Conservation (phyloP, 2,113 vertebrate species). For the Nymphicus hollandicus region DNA sequence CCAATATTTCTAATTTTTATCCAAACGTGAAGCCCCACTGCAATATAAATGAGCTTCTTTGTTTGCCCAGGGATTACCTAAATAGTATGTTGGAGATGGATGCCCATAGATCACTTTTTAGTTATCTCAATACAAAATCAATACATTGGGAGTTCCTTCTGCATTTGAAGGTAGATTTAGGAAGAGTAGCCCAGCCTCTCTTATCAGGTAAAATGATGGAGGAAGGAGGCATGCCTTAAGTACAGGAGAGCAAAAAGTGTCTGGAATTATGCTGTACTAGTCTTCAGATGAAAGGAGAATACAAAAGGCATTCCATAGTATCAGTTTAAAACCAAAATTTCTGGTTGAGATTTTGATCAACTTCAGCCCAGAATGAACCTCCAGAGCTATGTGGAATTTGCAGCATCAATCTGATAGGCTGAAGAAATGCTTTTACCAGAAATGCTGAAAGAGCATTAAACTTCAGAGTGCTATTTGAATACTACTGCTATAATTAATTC, state of each 20-base stretch:
- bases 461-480: not conserved
- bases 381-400: not conserved
- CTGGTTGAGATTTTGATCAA: not conserved
- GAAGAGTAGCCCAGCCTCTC: not conserved
- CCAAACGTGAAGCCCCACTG: not conserved
- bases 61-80: not conserved
- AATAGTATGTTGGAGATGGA: not conserved
- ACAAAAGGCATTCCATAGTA: not conserved
- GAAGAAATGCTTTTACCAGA: not conserved
- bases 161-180: not conserved
- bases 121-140: not conserved
- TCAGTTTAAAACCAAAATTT: not conserved
- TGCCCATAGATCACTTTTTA: not conserved
- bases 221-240: not conserved
- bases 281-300: not conserved
- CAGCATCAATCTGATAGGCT: not conserved
- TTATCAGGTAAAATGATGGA: not conserved
- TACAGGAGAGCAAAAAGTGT: not conserved
- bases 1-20: not conserved
- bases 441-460: conserved; percentile 20
- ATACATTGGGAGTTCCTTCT: not conserved
- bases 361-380: not conserved
- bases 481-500: conserved; percentile 16
- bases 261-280: not conserved
- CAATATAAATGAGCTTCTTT: not conserved